A percentile compares a stretch with the other conserved stretches of the same genome.
Evolutionary conservation across 1,140 invertebrate species (phyloP).

Genomic region (Drosophila kepulauana): DNA sequence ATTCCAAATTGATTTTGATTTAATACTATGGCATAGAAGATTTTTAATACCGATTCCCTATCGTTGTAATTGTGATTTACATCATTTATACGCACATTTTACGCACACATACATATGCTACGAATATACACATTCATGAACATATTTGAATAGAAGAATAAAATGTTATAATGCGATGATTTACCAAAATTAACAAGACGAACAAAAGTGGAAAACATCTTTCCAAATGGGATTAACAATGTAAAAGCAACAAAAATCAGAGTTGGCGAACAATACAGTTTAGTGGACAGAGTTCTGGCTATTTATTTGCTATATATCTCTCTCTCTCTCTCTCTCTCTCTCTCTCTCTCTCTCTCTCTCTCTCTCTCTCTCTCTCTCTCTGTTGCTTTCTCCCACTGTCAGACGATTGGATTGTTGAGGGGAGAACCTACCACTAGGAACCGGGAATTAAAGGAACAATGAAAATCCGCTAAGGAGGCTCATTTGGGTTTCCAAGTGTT

Average conservation of each 20-base stretch:
- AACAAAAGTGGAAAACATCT: slow-evolving; percentile 49
- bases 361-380: too few relatives aligned
- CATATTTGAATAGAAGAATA: not conserved
- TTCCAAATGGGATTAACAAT: slow-evolving; percentile 70
- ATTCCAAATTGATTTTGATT: too few relatives aligned
- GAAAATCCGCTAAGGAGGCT: slow-evolving; percentile 66
- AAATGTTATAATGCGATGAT: slow-evolving; percentile 38
- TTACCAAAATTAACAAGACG: slow-evolving; percentile 38
- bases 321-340: too few relatives aligned
- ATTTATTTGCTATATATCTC: too few relatives aligned
- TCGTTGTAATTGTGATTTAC: too few relatives aligned
- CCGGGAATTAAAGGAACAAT: slow-evolving; percentile 31
- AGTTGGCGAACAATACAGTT: slow-evolving; percentile 42
- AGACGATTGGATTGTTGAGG: slow-evolving; percentile 6
- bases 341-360: too few relatives aligned
- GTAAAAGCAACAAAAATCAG: slow-evolving; percentile 74
- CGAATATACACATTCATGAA: too few relatives aligned
- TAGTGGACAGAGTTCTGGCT: slow-evolving; percentile 20
- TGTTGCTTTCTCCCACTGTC: too few relatives aligned
- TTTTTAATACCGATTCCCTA: too few relatives aligned
- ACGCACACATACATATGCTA: too few relatives aligned
- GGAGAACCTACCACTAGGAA: not conserved
- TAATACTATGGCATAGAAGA: too few relatives aligned
- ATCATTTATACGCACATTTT: too few relatives aligned
- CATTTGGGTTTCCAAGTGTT: slow-evolving; percentile 48